A percentile compares a stretch with the other conserved stretches of the same genome.
These are phyloP conservation scores for Eretmocerus hayati DNA, from an alignment of 2,888 invertebrate species.

Conservation along the genomic window DNA sequence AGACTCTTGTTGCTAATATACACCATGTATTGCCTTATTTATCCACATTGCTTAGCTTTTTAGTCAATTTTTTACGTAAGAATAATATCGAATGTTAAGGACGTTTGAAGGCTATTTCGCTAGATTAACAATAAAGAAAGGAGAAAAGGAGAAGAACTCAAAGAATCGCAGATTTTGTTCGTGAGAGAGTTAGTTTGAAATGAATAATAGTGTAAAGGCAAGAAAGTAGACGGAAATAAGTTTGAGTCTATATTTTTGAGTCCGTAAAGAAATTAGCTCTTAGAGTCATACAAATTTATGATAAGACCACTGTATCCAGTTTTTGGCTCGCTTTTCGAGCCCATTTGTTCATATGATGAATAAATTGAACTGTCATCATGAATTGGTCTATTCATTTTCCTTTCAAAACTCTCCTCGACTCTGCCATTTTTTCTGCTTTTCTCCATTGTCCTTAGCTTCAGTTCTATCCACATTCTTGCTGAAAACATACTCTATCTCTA, in stretches of 20 bases:
- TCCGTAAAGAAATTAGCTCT: not conserved
- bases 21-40: not conserved
- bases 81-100: not conserved
- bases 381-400: constrained; percentile 45
- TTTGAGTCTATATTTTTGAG: too few species aligned
- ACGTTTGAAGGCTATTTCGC: too few species aligned
- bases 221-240: not conserved
- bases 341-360: constrained; percentile 44
- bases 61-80: constrained; percentile 17
- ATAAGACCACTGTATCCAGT: too few species aligned
- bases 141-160: constrained; percentile 13
- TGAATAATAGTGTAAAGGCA: not conserved
- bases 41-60: constrained; percentile 12
- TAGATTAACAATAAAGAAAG: too few species aligned
- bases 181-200: constrained; percentile 19
- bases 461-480: too few species aligned
- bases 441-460: too few species aligned
- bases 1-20: constrained; percentile 17
- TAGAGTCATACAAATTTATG: too few species aligned
- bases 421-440: constrained; percentile 20
- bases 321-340: constrained; percentile 11
- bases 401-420: constrained; percentile 31
- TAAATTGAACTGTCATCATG: constrained; percentile 46
- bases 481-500: too few species aligned
- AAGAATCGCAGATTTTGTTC: constrained; percentile 3